Evolutionary conservation across 1,140 invertebrate species (phyloP), one percentile per base, ranked within the genome.

Genomic region (Drosophila obscura): DNA sequence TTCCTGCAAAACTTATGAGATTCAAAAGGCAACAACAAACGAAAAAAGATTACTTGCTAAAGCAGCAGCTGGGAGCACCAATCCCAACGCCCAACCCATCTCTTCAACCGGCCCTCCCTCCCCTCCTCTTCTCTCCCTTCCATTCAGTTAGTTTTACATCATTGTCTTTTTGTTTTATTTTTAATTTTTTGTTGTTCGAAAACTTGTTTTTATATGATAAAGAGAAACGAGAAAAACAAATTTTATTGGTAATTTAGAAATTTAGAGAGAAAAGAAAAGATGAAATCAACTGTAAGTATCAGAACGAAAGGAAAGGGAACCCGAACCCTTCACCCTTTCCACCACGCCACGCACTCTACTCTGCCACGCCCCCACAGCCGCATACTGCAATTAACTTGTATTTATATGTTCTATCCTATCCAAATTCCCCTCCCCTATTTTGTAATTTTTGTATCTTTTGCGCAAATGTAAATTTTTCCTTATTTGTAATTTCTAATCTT

Each of bases 1-100:
- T 99, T 98, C 92, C 93, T 99, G 63, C 96, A 98, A 92, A 96
- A 98, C 93, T 94, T 98, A 91, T 96, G 94, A 94, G 83, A 87
- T 87, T 90, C 68, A 77, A 84, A 51, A 51, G 41, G 44, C 57
- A 50, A 72, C 39, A 45, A 44, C 61, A 22, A 44, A 19, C 50
- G 11, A 28, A 49, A 56, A 4, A 41, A 60, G 49, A 66, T 56
- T 57, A 26, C 39, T 58, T 61, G 62, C 74, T 74, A 22, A 28
- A 31, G 50, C 62, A 55, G 13, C 5, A 44, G 31, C 31, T 24
- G 4, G 22, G 3, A 35, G 31, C 31, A 35, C 9, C 0, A 35
- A 24, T 2, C 26, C 19, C 24, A 9, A 26, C 4, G 19, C 22
- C 48, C 8, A 7, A 35, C 28, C 6, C 19, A 11, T 46, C 26